Percentiles rank a stretch among this genome's conserved stretches.
Evolutionary conservation across 2,888 invertebrate species (phyloP).

Genomic region (Trachelus iudaicus): DNA sequence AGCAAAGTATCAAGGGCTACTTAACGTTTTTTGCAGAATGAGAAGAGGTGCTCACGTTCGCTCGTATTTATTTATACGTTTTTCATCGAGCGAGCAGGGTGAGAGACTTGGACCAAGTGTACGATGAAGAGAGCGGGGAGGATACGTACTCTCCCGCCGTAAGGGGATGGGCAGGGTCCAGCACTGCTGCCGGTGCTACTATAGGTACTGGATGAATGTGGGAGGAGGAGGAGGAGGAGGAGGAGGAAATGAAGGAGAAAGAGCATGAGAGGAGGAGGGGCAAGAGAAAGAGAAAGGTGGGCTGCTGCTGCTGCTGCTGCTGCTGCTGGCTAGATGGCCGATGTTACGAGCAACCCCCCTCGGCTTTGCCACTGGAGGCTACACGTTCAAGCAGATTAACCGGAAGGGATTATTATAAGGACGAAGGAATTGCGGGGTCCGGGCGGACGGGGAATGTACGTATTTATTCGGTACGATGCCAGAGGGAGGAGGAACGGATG

Average conservation of each 20-base stretch:
- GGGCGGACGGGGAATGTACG: conserved; percentile 43
- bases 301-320: background rate
- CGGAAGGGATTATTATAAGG: conserved; percentile 55
- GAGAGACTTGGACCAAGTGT: conserved; percentile 7
- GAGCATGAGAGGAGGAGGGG: conserved; percentile 10
- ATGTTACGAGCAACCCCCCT: background rate
- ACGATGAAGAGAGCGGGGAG: conserved; percentile 5
- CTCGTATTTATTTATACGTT: conserved; percentile 41
- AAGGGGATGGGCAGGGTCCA: no score
- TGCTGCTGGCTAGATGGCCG: conserved; percentile 8
- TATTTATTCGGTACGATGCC: conserved; percentile 49
- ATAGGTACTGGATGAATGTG: conserved; percentile 10
- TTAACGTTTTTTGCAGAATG: background rate
- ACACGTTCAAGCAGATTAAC: conserved; percentile 52
- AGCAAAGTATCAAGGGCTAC: conserved; percentile 33
- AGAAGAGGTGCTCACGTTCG: background rate
- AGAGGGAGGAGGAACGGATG: conserved; percentile 37
- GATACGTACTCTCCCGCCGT: no score
- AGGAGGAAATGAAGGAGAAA: conserved; percentile 10
- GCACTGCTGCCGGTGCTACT: no score
- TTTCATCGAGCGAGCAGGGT: conserved; percentile 31
- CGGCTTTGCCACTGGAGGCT: conserved; percentile 7
- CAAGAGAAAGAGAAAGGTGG: conserved; percentile 4
- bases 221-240: conserved; percentile 2
- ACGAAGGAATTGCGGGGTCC: conserved; percentile 17